Base-by-base conservation (phyloP, 2,113 vertebrate species). In the Cyprinodon variegatus region DNA sequence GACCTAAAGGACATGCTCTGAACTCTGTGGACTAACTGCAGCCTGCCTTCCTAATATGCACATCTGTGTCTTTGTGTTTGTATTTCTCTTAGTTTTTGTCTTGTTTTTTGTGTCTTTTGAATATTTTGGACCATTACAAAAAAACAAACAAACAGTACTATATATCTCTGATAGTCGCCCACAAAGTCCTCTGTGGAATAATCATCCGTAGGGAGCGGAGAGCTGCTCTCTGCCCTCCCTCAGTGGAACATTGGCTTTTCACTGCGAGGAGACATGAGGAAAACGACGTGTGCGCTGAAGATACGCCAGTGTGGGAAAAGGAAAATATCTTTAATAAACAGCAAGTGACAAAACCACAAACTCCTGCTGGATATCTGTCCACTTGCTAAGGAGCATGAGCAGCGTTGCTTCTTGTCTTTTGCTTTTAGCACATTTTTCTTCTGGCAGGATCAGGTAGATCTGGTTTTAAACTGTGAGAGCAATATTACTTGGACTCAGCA, bases 231-330 rank as follows among this genome's bases (percentile, higher is more conserved):
- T 84, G 79, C 84, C 76, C 79, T 78, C 76, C 79, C 60, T 75
- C 53, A 62, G 78, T 65, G 73, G 68, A 78, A 66, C 66, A 11
- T 40, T 68, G 62, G 74, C 74, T 84, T 78, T 75, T 86, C 53
- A 0, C 61, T 60, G 11, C 43, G 38, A 50, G 79, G 77, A 79
- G 48, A 72, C n/a, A 48, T 72, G 41, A 77, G 65, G 59, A 80
- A 71, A 59, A 72, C 79, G 73, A 81, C 77, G 74, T 39, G 36
- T 76, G 63, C 65, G 77, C 61, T 39, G 45, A 78, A 79, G 77
- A 86, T 76, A 74, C 36, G 8, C 64, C 80, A 86, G 80, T 90
- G 84, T 87, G 87, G 87, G 88, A 85, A 89, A 85, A 78, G 65
- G 77, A 41, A 81, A 84, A 79, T 77, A 41, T 85, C 72, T 62